Percentiles rank a stretch among this genome's conserved stretches.
phyloP scores from a whole-genome alignment of 2,888 invertebrate species.

The Penaeus monodon region DNA sequence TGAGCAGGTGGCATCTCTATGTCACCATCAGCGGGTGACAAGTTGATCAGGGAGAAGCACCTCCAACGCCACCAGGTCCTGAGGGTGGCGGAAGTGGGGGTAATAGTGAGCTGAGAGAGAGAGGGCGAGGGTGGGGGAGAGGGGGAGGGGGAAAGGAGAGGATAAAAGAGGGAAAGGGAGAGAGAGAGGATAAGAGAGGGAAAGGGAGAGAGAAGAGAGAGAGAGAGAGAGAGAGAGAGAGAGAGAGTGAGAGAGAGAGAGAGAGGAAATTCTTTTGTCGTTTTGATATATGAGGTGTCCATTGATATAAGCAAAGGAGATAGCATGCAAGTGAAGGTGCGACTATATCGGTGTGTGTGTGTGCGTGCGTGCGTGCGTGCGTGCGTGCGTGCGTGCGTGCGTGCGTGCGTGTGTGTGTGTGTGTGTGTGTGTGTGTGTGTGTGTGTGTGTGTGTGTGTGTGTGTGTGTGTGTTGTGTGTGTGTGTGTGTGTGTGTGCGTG shows the following conservation, averaged over 20 bases:
- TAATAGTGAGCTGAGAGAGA: neutral
- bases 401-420: no score
- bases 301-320: neutral
- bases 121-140: neutral
- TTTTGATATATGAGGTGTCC: neutral
- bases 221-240: neutral
- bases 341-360: no score
- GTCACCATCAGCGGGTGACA: no score
- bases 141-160: neutral
- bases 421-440: no score
- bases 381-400: no score
- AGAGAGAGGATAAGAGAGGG: neutral
- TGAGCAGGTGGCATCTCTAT: constrained; percentile 1
- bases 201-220: neutral
- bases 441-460: no score
- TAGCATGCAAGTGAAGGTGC: no score
- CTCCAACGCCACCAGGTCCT: neutral
- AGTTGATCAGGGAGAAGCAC: no score
- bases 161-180: neutral
- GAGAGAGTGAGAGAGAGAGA: neutral
- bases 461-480: no score
- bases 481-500: no score
- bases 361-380: no score
- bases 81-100: constrained; percentile 2
- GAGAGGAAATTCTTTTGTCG: neutral